Base-by-base conservation (phyloP, 2,113 vertebrate genomes). In the Cyphomyrus discorhynchus region DNA sequence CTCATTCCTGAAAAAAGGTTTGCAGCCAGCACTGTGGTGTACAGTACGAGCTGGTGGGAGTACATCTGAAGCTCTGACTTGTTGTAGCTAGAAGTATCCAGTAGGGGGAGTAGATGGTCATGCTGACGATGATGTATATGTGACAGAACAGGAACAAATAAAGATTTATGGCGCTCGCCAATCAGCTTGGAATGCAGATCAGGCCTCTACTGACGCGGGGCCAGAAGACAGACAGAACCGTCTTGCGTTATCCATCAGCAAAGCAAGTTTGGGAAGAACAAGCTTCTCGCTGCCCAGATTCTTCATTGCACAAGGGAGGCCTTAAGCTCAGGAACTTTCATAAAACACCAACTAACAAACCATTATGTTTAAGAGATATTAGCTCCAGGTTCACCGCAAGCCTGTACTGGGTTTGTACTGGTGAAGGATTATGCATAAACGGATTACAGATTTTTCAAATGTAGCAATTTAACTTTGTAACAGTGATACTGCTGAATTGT, bases 121-220 rank as follows among this genome's bases (percentile, higher is more conserved):
- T 0, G 19, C 0, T 9, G 82, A 77, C 7, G 11, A 17, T 31
- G 2, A 47, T 47, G 19, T 39, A 13, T 53, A 49, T 3, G 1
- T 7, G 80, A 70, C 91, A 90, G 88, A 91, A 91, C 92, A 94
- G 91, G 92, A 94, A 94, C 90, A 89, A 93, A 93, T 92, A 92
- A 90, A 90, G 80, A 11, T 21, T 31, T 92, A 93, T 94, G 93
- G 90, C 89, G 91, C 87, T 49, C 88, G 90, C 88, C 92, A 35
- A 94, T 93, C 94, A 91, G 88, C 92, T 82, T 91, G 93, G 93
- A 94, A 94, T 93, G 92, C 87, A 92, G 92, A 93, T 89, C 35
- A 21, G 17, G 82, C 82, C 82, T 45, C 10, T 47, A n/a, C 70
- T 19, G 31, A 35, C 15, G 3, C 42, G 0, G 70, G 35, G 82